Evolutionary conservation across 1,140 invertebrate species (phyloP).

Genomic region (Paramacrobiotus metropolitanus): DNA sequence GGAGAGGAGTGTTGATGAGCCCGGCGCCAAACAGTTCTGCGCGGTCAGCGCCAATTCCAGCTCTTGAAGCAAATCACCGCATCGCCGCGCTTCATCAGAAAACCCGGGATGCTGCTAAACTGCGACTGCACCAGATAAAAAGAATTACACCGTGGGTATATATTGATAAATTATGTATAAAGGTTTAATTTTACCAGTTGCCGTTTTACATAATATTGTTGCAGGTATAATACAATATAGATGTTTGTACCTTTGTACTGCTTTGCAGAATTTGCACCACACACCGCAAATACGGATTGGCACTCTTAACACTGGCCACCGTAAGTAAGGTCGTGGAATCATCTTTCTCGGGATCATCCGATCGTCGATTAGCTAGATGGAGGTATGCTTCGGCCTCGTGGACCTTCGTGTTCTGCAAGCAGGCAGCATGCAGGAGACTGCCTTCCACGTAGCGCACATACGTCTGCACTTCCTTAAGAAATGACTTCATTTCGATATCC

Average conservation of each 20-base stretch:
- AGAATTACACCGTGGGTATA: no score
- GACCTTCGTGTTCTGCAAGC: neutral
- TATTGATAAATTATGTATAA: no score
- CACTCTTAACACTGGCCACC: neutral
- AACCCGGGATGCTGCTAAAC: neutral
- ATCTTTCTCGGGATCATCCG: neutral
- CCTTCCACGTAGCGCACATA: neutral
- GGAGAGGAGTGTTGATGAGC: neutral
- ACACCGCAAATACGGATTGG: neutral
- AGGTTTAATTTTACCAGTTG: no score
- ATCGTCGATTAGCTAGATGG: neutral
- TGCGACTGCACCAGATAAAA: no score
- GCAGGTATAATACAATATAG: no score
- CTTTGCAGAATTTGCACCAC: neutral
- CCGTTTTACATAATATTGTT: no score
- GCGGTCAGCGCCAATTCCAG: neutral
- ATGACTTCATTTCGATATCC: neutral
- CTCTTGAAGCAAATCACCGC: neutral
- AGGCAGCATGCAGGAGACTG: neutral
- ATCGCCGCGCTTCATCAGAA: neutral
- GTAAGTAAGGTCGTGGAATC: neutral
- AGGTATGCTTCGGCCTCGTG: neutral
- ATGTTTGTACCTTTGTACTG: neutral
- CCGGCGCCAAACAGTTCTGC: neutral
- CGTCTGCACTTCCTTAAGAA: neutral